phyloP scores from a whole-genome alignment of 2,888 invertebrate genomes.

The Nomada fabriciana region DNA sequence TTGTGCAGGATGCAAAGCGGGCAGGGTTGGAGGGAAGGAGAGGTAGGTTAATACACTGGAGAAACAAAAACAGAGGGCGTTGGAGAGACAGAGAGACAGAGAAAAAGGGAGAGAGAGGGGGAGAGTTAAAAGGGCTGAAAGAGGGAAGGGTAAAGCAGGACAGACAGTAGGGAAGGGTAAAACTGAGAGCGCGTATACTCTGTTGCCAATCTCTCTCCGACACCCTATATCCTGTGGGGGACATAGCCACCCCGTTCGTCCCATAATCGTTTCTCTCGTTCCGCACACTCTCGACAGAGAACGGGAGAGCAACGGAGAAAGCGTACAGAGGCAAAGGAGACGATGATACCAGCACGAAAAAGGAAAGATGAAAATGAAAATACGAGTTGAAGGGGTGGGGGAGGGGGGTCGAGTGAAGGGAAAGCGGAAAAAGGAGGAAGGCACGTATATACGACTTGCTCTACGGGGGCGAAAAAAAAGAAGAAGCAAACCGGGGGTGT shows the following conservation, averaged over 20 bases:
- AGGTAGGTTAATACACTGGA: conserved; percentile 30
- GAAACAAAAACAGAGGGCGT: conserved; percentile 2
- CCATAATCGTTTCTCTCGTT: conserved; percentile 77
- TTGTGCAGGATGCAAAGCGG: conserved; percentile 59
- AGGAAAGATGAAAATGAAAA: conserved; percentile 59
- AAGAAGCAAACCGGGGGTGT: conserved; percentile 8
- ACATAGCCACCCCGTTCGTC: conserved; percentile 75
- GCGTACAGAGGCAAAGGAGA: conserved; percentile 3
- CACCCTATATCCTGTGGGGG: conserved; percentile 73
- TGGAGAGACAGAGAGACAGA: conserved; percentile 7
- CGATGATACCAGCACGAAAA: conserved; percentile 25
- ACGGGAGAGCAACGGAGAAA: conserved; percentile 12
- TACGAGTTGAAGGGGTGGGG: conserved; percentile 17
- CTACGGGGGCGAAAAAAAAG: conserved; percentile 6
- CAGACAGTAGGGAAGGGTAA: conserved; percentile 50
- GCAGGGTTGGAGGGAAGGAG: background rate
- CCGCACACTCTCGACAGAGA: conserved; percentile 53
- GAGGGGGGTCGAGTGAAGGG: background rate
- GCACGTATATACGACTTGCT: conserved; percentile 6
- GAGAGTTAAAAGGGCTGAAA: conserved; percentile 8
- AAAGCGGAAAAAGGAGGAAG: conserved; percentile 24
- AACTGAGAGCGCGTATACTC: conserved; percentile 67
- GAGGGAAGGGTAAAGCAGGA: conserved; percentile 18
- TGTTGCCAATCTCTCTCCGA: conserved; percentile 78
- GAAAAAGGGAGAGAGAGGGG: conserved; percentile 25